Evolutionary conservation across 2,888 invertebrate genomes (phyloP).

Genomic region (Nemotelus pantherinus): DNA sequence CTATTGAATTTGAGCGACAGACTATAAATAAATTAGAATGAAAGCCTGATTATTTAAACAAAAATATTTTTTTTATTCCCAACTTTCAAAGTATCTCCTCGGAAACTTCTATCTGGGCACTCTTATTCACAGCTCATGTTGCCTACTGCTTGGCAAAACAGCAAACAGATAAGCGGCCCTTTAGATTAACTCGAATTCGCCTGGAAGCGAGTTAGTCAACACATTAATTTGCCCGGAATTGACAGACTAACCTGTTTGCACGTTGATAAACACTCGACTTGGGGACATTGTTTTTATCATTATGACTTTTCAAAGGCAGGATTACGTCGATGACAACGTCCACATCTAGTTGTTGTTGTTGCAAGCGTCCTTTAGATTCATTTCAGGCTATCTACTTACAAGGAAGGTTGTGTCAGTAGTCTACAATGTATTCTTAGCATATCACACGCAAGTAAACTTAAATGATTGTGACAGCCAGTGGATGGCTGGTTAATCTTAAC

Average conservation of each 20-base stretch:
- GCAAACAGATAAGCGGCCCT: constrained; percentile 42
- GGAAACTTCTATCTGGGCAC: neutral
- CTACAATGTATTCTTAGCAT: neutral
- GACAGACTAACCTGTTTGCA: constrained; percentile 49
- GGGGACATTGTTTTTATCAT: constrained; percentile 35
- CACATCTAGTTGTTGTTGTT: constrained; percentile 1
- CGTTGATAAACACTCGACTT: constrained; percentile 46
- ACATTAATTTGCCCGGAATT: constrained; percentile 47
- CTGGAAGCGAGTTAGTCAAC: constrained; percentile 7
- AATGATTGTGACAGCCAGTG: neutral
- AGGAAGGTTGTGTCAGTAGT: neutral
- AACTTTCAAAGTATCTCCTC: too few species aligned
- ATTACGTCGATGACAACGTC: too few species aligned
- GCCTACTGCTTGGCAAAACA: constrained; percentile 46
- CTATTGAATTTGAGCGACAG: too few species aligned
- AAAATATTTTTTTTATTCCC: too few species aligned
- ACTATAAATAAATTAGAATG: too few species aligned
- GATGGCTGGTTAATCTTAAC: neutral
- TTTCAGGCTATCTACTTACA: neutral
- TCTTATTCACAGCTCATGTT: constrained; percentile 48
- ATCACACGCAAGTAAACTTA: neutral
- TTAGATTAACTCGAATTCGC: constrained; percentile 41
- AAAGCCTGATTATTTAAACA: too few species aligned
- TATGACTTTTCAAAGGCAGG: constrained; percentile 32
- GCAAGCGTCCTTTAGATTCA: neutral